A percentile compares a stretch with the other conserved stretches of the same genome.
These are phyloP conservation scores for Phania funesta DNA, from an alignment of 2,888 invertebrate genomes.

Conservation along the genomic window DNA sequence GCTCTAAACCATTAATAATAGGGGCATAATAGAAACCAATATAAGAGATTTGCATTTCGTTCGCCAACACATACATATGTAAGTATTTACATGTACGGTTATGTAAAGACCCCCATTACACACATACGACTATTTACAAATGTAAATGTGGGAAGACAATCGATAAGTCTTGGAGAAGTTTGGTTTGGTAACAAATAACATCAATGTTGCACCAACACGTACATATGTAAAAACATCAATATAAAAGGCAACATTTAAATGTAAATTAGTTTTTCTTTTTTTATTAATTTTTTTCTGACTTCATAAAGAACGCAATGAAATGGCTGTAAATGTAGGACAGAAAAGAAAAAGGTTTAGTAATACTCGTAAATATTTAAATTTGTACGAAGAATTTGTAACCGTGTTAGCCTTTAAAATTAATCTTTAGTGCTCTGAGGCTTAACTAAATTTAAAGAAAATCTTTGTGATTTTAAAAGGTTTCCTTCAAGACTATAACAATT, in stretches of 20 bases:
- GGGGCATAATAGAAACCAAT: not conserved
- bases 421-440: not conserved
- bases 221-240: not conserved
- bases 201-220: not conserved
- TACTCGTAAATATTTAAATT: no score
- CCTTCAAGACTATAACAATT: no score
- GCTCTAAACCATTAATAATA: not conserved
- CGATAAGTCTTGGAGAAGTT: conserved; percentile 32
- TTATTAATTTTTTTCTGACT: not conserved
- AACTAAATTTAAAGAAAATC: not conserved
- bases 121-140: not conserved
- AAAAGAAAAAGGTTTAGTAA: not conserved
- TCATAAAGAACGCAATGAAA: conserved; percentile 5
- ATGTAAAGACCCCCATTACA: not conserved
- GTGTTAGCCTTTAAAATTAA: not conserved
- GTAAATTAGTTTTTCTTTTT: not conserved
- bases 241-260: conserved; percentile 29
- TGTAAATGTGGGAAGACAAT: not conserved
- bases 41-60: conserved; percentile 10
- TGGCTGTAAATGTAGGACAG: not conserved
- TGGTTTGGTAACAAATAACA: not conserved
- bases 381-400: not conserved
- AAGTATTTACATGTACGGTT: not conserved
- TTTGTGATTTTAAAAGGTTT: conserved; percentile 16
- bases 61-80: not conserved